Evolutionary conservation across 2,113 vertebrate species (phyloP).

Genomic region (Garra rufa): DNA sequence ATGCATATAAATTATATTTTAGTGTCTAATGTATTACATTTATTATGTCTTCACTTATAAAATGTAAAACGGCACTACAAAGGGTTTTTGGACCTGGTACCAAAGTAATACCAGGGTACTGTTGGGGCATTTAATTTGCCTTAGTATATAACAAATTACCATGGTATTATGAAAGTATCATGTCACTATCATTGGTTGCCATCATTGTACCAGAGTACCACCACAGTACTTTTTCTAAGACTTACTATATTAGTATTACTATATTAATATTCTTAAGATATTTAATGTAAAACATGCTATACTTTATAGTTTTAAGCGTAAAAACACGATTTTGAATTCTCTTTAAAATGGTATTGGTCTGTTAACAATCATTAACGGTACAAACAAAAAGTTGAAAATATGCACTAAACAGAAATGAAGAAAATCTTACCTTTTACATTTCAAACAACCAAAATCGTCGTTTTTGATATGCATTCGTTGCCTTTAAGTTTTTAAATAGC

Average conservation of each 20-base stretch:
- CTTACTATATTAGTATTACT: no score
- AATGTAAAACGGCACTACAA: not conserved
- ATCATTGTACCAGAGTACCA: not conserved
- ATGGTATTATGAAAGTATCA: not conserved
- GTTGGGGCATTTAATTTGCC: not conserved
- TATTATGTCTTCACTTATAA: not conserved
- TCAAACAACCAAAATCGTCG: not conserved
- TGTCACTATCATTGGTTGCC: not conserved
- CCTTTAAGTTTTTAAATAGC: not conserved
- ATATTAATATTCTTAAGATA: no score
- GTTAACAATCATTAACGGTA: not conserved
- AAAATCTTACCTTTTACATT: constrained; percentile 20
- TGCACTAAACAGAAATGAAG: not conserved
- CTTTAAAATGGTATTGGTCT: not conserved
- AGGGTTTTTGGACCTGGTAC: not conserved
- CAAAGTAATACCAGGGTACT: not conserved
- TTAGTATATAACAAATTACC: not conserved
- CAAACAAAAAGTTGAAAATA: constrained; percentile 4
- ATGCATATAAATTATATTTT: not conserved
- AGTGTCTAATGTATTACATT: not conserved
- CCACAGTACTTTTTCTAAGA: not conserved
- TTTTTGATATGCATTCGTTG: not conserved
- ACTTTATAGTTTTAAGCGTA: not conserved
- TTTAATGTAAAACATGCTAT: not conserved
- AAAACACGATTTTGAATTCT: not conserved